phyloP scores from a whole-genome alignment of 2,888 invertebrate genomes.

The Nomada goodeniana region DNA sequence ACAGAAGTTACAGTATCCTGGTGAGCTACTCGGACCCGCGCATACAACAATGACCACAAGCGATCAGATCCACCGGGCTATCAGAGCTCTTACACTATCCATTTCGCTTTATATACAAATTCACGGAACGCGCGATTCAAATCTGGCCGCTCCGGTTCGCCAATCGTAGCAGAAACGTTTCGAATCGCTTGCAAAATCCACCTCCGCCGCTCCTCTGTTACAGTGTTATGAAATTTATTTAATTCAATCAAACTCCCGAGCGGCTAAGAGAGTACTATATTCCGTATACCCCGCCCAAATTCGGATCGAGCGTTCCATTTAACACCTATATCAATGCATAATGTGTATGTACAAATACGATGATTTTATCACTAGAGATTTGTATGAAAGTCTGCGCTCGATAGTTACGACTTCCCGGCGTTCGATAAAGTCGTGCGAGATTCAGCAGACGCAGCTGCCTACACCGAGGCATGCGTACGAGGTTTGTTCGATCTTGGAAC shows the following conservation, averaged over 20 bases:
- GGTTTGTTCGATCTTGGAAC: conserved; percentile 79
- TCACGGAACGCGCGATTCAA: conserved; percentile 20
- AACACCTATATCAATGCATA: conserved; percentile 4
- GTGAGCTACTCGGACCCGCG: conserved; percentile 48
- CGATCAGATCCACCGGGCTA: conserved; percentile 27
- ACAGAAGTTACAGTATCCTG: conserved; percentile 72
- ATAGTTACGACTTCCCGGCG: not conserved
- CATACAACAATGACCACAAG: conserved; percentile 34
- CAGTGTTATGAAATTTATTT: not conserved
- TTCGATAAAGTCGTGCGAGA: not conserved
- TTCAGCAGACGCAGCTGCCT: conserved; percentile 81
- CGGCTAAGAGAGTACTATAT: not conserved
- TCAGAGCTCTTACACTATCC: not conserved
- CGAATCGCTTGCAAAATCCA: too few relatives aligned
- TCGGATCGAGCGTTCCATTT: conserved; percentile 23
- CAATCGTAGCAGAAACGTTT: not conserved
- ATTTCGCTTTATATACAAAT: conserved; percentile 39
- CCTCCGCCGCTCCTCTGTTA: not conserved
- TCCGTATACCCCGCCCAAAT: not conserved
- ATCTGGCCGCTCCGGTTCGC: not conserved
- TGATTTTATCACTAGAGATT: conserved; percentile 21
- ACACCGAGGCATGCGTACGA: conserved; percentile 80
- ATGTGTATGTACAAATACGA: conserved; percentile 14
- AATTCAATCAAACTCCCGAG: not conserved
- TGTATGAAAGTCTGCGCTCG: not conserved